These are phyloP conservation scores for Drosophila phalerata DNA, from an alignment of 2,888 invertebrate species.

Conservation along the genomic window DNA sequence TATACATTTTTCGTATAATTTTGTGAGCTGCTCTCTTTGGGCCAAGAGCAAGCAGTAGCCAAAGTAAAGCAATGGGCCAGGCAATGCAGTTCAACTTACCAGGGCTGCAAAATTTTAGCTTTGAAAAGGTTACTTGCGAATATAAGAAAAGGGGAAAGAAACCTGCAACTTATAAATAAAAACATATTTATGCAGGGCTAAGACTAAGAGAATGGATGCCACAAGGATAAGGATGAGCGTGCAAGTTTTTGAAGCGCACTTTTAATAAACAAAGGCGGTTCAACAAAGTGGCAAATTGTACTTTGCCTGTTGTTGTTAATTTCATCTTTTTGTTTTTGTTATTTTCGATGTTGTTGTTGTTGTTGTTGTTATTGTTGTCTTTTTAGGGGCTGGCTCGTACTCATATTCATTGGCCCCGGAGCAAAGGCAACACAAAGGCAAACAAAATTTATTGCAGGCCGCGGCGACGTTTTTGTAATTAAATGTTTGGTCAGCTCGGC, in stretches of 20 bases:
- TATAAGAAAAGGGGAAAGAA: no score
- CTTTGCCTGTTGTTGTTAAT: slow-evolving; percentile 42
- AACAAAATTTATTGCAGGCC: slow-evolving; percentile 73
- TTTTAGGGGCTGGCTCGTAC: slow-evolving; percentile 15
- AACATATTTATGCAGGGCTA: slow-evolving; percentile 74
- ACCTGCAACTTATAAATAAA: slow-evolving; percentile 74
- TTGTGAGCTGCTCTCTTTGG: slow-evolving; percentile 45
- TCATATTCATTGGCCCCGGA: slow-evolving; percentile 38
- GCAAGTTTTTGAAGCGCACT: slow-evolving; percentile 61
- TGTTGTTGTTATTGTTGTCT: slow-evolving; percentile 27
- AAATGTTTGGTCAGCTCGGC: slow-evolving; percentile 56
- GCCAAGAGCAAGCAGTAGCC: slow-evolving; percentile 32
- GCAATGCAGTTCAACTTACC: slow-evolving; percentile 22
- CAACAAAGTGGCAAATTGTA: slow-evolving; percentile 59
- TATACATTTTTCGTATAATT: slow-evolving; percentile 28
- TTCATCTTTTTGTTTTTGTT: slow-evolving; percentile 2
- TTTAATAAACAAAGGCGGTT: slow-evolving; percentile 57
- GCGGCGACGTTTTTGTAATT: slow-evolving; percentile 77
- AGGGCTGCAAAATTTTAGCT: slow-evolving; percentile 72
- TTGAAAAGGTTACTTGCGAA: slow-evolving; percentile 78
- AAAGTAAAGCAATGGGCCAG: slow-evolving; percentile 18
- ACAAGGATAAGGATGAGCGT: slow-evolving; percentile 75
- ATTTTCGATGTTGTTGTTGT: slow-evolving; percentile 34
- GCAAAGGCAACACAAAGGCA: slow-evolving; percentile 41
- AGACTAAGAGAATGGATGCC: slow-evolving; percentile 42